These are phyloP conservation scores for Ips nitidus DNA, from an alignment of 1,140 invertebrate genomes.

Conservation along the genomic window DNA sequence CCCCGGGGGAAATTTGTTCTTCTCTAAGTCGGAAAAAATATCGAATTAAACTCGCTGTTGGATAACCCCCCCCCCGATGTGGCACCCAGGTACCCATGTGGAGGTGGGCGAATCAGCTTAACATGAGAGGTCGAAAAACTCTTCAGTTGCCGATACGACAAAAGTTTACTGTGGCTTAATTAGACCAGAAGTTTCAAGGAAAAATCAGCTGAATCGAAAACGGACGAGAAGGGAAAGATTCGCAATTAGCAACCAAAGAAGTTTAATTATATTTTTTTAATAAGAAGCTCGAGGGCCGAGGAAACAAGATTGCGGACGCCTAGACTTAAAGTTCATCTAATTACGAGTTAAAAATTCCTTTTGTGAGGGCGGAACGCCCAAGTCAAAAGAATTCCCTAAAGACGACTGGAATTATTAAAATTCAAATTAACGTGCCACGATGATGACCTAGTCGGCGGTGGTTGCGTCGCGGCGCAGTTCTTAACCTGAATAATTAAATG, in stretches of 20 bases:
- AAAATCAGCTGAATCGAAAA: conserved; percentile 6
- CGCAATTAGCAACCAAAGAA: conserved; percentile 6
- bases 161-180: conserved; percentile 4
- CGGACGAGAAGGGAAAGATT: neutral
- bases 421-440: conserved; percentile 1
- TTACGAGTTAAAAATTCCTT: conserved; percentile 4
- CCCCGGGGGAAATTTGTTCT: conserved; percentile 13
- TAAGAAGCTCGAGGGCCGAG: neutral
- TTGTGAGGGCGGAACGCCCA: neutral
- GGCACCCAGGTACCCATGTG: neutral
- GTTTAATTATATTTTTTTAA: conserved; percentile 11
- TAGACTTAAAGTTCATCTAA: conserved; percentile 4
- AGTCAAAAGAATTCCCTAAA: neutral
- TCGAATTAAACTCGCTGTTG: conserved; percentile 9
- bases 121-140: neutral
- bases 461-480: neutral
- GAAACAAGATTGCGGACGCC: neutral
- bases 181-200: conserved; percentile 3
- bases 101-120: neutral
- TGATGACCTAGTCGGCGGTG: neutral
- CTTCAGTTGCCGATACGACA: neutral
- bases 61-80: neutral
- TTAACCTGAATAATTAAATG: neutral
- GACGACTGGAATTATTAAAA: conserved; percentile 3
- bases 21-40: conserved; percentile 17